Conservation (phyloP, 2,113 vertebrate genomes). For the Galbula dea region DNA sequence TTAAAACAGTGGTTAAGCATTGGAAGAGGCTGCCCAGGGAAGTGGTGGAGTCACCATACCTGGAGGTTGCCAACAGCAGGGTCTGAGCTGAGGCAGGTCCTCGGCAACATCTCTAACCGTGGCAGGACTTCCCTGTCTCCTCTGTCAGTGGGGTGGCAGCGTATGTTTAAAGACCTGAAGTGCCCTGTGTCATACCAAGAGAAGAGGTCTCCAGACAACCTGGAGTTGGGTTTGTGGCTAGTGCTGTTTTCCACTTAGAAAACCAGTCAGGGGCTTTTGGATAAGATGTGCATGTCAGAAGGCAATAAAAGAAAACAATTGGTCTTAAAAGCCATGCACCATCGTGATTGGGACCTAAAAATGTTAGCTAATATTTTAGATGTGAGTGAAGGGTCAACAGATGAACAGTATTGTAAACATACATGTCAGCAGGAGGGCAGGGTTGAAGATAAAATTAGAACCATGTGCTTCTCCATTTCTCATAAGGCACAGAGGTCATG, state of each 20-base stretch:
- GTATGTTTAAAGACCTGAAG: not conserved
- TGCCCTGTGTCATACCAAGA: not conserved
- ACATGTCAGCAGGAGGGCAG: constrained; percentile 69
- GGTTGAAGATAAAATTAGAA: constrained; percentile 71
- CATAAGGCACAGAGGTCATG: constrained; percentile 54
- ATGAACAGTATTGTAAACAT: constrained; percentile 70
- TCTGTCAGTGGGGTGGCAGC: not conserved
- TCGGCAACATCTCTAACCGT: not conserved
- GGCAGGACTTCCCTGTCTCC: not conserved
- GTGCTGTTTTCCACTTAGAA: constrained; percentile 23
- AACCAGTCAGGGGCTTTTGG: not conserved
- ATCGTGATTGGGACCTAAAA: constrained; percentile 47
- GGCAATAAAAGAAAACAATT: constrained; percentile 51
- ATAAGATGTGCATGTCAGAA: constrained; percentile 10
- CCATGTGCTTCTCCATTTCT: constrained; percentile 69
- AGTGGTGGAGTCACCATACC: too few relatives aligned
- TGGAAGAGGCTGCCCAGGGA: too few relatives aligned
- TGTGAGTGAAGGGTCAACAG: constrained; percentile 69
- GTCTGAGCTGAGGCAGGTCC: not conserved
- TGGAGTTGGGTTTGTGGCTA: not conserved
- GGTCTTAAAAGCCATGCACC: constrained; percentile 51
- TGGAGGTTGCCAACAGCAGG: accelerated
- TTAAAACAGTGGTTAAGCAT: too few relatives aligned
- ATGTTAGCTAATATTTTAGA: constrained; percentile 67
- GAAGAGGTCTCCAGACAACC: not conserved